Evolutionary conservation across 2,113 vertebrate genomes (phyloP).

Genomic region (Mormoops blainvillei): DNA sequence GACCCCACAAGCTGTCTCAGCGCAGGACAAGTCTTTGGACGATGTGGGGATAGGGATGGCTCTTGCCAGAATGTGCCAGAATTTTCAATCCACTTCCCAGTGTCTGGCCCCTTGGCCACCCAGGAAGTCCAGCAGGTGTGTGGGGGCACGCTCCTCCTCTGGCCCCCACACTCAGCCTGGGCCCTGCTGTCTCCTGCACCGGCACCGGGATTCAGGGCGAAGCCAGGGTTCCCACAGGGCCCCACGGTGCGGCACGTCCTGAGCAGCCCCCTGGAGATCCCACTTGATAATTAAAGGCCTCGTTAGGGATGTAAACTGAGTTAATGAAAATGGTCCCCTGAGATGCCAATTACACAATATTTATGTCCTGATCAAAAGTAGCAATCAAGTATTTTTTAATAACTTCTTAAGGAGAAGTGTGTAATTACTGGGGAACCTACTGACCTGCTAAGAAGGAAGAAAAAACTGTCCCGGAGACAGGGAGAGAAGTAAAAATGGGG

Average conservation of each 20-base stretch:
- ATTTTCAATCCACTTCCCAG: slow-evolving; percentile 64
- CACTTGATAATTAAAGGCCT: slow-evolving; percentile 68
- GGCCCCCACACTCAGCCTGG: background rate
- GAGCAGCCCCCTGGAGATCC: slow-evolving; percentile 63
- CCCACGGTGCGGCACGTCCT: slow-evolving; percentile 17
- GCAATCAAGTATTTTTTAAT: slow-evolving; percentile 79
- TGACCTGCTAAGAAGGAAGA: slow-evolving; percentile 66
- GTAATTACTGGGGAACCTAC: slow-evolving; percentile 74
- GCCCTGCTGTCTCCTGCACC: background rate
- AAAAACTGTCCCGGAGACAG: slow-evolving; percentile 45
- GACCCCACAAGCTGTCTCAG: background rate
- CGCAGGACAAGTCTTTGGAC: slow-evolving; percentile 59
- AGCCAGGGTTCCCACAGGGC: slow-evolving; percentile 47
- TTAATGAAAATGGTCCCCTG: slow-evolving; percentile 73
- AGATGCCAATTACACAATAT: slow-evolving; percentile 75
- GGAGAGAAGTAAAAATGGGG: slow-evolving; percentile 41
- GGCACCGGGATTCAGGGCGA: slow-evolving; percentile 30
- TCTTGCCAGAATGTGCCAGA: background rate
- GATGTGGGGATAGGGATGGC: slow-evolving; percentile 23
- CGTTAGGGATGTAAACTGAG: slow-evolving; percentile 71
- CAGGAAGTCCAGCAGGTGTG: slow-evolving; percentile 76
- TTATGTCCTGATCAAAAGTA: slow-evolving; percentile 78
- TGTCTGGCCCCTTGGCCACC: slow-evolving; percentile 75
- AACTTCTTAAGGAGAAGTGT: slow-evolving; percentile 75
- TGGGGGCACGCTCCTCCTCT: slow-evolving; percentile 39